Evolutionary conservation across 2,113 vertebrate genomes (phyloP), one percentile per base, ranked within the genome.

Genomic region (Menidia beryllina): DNA sequence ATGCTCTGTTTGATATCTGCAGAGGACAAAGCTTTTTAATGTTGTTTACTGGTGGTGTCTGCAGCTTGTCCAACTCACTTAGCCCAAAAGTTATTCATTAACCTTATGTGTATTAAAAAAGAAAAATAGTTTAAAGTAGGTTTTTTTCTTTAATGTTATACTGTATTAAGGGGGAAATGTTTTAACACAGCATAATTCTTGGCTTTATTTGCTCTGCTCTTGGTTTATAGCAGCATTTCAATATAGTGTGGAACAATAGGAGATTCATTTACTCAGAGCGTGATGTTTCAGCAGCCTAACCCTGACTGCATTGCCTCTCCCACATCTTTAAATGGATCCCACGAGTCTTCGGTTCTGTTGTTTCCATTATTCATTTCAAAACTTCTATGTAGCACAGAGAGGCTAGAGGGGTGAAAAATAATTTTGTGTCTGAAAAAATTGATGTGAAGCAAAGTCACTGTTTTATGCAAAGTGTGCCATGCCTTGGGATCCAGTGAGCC

Each of bases 291-390:
- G 81, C 73, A 78, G 76, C 82, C 67, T 74, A 77, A 84, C 74
- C 71, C 88, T 84, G 76, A 84, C 87, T 85, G 85, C 84, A 84
- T 84, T 43, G 84, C 79, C 86, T 90, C 88, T 88, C 75, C 85
- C 83, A 91, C 91, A 87, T 91, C 84, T 91, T 92, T 91, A 91
- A 89, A 90, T 90, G 89, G 87, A 88, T 91, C 90, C 91, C 92
- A 88, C 80, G 91, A 91, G 91, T 87, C 85, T 79, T 86, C 82
- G 56, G 83, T 86, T 89, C 91, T 89, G 89, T 91, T 91, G 82
- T 92, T 92, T 93, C 90, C 91, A 93, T 92, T 92, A 93, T 94
- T 94, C 88, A 93, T 91, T 91, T 89, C 84, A 87, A 91, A 92
- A 91, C 81, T 88, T 90, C 83, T 72, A 88, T 86, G 86, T 84